These are phyloP conservation scores for Andrena bucephala DNA, from an alignment of 2,888 invertebrate genomes.

Conservation along the genomic window DNA sequence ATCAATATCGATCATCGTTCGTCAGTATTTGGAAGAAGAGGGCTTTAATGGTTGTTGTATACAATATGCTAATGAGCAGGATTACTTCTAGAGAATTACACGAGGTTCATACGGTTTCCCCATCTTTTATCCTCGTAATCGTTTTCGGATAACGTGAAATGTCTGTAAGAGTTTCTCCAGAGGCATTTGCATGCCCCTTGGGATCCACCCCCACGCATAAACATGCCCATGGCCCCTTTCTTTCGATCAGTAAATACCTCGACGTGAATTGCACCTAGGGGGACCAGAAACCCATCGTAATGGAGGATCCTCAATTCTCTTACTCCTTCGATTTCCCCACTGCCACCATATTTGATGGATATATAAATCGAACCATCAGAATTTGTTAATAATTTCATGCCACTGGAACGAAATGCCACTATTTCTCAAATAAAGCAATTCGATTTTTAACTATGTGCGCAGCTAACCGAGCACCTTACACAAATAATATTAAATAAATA, in stretches of 20 bases:
- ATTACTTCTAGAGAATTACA: conserved; percentile 47
- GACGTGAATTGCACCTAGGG: conserved; percentile 49
- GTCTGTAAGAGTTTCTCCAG: conserved; percentile 54
- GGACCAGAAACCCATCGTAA: conserved; percentile 27
- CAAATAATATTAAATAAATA: too few relatives aligned
- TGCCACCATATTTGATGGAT: neutral
- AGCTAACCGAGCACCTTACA: too few relatives aligned
- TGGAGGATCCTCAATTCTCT: conserved; percentile 63
- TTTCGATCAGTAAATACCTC: conserved; percentile 62
- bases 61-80: conserved; percentile 32
- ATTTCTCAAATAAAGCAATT: too few relatives aligned
- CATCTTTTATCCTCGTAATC: conserved; percentile 59
- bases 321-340: conserved; percentile 25
- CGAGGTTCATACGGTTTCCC: conserved; percentile 37
- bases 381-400: neutral
- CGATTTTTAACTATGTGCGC: too few relatives aligned
- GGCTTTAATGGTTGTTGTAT: neutral
- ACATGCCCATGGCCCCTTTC: conserved; percentile 62
- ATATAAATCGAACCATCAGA: conserved; percentile 10
- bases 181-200: conserved; percentile 66
- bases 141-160: conserved; percentile 62
- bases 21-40: neutral
- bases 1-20: too few relatives aligned
- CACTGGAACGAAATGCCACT: too few relatives aligned
- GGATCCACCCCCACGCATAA: conserved; percentile 53